These are phyloP conservation scores for Cygnus buccinator DNA, from an alignment of 2,113 vertebrate genomes.

Conservation along the genomic window DNA sequence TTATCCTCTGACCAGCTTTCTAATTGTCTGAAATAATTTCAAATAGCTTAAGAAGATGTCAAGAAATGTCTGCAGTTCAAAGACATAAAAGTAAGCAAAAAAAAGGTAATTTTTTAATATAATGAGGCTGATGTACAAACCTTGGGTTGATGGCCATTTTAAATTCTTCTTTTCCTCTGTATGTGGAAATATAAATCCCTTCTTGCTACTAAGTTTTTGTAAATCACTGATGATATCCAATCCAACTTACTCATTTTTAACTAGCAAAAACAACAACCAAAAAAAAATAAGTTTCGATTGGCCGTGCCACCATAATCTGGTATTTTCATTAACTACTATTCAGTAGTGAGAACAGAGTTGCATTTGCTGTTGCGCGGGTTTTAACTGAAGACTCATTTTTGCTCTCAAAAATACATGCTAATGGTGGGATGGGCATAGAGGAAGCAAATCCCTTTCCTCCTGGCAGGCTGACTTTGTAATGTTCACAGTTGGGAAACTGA, in stretches of 20 bases:
- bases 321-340: not conserved
- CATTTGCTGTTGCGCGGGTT: not conserved
- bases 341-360: not conserved
- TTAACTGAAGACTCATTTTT: not conserved
- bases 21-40: not conserved
- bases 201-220: not conserved
- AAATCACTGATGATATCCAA: not conserved
- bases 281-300: not conserved
- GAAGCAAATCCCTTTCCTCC: not conserved
- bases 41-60: not conserved
- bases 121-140: not conserved
- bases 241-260: not conserved
- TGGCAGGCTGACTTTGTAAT: not conserved
- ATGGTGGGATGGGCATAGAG: not conserved
- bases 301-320: not conserved
- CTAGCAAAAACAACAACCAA: not conserved
- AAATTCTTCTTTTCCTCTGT: not conserved
- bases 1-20: not conserved
- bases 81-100: not conserved
- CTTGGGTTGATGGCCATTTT: not conserved
- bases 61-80: not conserved
- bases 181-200: not conserved
- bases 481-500: not conserved
- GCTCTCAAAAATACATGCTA: not conserved
- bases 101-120: not conserved